A percentile compares a stretch with the other conserved stretches of the same genome.
These are phyloP conservation scores for Neomonachus schauinslandi DNA, from an alignment of 2,113 vertebrate species.

Conservation along the genomic window DNA sequence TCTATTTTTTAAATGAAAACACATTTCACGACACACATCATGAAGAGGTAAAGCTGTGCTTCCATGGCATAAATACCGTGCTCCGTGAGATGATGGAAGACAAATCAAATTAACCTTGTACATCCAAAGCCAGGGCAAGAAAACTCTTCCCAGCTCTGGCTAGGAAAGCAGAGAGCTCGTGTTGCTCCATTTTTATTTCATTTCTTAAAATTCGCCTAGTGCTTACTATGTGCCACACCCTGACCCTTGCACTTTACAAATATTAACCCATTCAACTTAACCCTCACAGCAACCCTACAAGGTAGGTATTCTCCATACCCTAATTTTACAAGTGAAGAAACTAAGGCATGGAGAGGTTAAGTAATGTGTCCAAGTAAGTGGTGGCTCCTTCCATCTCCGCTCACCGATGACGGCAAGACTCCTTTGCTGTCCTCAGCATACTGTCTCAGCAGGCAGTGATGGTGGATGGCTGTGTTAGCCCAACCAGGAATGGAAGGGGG, in stretches of 20 bases:
- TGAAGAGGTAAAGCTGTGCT: not conserved
- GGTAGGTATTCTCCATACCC: not conserved
- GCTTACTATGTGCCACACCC: not conserved
- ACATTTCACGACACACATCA: not conserved
- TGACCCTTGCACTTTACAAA: not conserved
- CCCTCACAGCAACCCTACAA: not conserved
- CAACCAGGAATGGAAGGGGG: not conserved
- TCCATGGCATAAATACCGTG: not conserved
- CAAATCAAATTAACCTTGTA: not conserved
- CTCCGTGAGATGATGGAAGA: not conserved
- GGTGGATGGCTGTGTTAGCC: too few relatives aligned
- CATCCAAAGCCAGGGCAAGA: not conserved
- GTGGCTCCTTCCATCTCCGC: not conserved
- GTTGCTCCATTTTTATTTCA: not conserved
- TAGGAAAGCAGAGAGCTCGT: not conserved
- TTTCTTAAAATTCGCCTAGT: not conserved
- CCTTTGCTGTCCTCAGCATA: not conserved
- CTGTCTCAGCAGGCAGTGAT: not conserved
- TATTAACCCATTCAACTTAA: not conserved
- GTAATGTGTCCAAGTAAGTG: too few relatives aligned
- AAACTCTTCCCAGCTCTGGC: too few relatives aligned
- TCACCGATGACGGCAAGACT: not conserved
- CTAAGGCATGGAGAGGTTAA: not conserved
- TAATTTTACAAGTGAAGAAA: not conserved
- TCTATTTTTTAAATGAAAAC: not conserved